Conservation (phyloP, 2,888 invertebrate species). For the Argyresthia albistria region DNA sequence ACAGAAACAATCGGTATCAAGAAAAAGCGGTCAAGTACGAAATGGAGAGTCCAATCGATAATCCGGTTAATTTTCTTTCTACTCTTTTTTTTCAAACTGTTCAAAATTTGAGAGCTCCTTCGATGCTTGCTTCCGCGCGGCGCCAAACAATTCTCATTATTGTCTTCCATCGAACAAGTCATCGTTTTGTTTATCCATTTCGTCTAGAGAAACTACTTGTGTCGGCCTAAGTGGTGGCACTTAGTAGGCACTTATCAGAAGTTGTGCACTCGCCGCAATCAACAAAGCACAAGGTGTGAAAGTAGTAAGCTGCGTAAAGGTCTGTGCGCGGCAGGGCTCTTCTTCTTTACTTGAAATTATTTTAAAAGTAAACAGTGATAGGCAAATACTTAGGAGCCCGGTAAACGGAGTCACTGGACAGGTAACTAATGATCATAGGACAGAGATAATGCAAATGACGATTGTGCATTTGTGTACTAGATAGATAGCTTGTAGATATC, state of each 20-base stretch:
- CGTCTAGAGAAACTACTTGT: slow-evolving; percentile 9
- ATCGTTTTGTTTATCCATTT: not conserved
- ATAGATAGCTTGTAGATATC: no score
- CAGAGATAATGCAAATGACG: no score
- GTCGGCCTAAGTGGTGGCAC: slow-evolving; percentile 10
- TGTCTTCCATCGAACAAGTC: not conserved
- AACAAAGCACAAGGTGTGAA: slow-evolving; percentile 13
- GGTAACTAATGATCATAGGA: no score
- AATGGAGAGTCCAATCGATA: not conserved
- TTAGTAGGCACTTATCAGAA: slow-evolving; percentile 9
- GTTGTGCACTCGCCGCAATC: slow-evolving; percentile 3
- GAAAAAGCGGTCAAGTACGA: not conserved
- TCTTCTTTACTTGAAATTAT: no score
- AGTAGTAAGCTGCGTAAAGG: slow-evolving; percentile 7
- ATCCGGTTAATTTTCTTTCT: not conserved
- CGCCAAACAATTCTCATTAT: not conserved
- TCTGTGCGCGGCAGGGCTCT: no score
- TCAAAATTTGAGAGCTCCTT: not conserved
- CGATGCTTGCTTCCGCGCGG: not conserved
- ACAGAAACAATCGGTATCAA: slow-evolving; percentile 2
- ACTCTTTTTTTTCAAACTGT: not conserved
- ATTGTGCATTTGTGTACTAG: no score
- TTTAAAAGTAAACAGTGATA: no score
- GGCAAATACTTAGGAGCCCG: no score
- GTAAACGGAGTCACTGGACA: no score